Conservation (phyloP, 2,113 vertebrate genomes). For the Cygnus buccinator region DNA sequence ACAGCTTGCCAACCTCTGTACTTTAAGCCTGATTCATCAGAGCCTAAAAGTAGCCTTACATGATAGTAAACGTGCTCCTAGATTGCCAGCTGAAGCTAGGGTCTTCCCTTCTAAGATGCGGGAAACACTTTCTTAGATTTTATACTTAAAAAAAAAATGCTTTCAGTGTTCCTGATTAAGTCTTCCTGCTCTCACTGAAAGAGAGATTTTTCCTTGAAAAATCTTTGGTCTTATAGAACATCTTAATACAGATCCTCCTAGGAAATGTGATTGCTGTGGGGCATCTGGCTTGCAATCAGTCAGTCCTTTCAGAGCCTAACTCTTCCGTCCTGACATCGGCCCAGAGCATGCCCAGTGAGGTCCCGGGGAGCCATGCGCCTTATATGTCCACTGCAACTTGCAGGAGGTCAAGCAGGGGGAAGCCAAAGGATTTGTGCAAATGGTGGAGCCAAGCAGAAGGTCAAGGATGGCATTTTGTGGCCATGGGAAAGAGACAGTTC, state of each 20-base stretch:
- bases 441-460: conserved; percentile 62
- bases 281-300: conserved; percentile 55
- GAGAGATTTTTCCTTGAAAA: not conserved
- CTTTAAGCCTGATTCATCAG: not conserved
- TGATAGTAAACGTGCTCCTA: not conserved
- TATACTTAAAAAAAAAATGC: not conserved
- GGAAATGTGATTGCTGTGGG: conserved; percentile 34
- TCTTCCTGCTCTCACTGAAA: not conserved
- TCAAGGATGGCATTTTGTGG: conserved; percentile 69
- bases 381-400: conserved; percentile 54
- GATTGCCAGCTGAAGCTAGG: not conserved
- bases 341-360: conserved; percentile 25
- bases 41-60: not conserved
- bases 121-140: not conserved
- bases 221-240: not conserved
- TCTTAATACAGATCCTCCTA: conserved; percentile 38
- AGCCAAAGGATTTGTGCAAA: conserved; percentile 66
- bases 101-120: not conserved
- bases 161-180: not conserved
- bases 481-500: conserved; percentile 62
- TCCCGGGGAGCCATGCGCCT: conserved; percentile 48
- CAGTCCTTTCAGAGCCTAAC: not conserved
- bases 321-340: not conserved
- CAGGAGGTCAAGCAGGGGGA: conserved; percentile 54
- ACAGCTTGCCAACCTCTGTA: not conserved